Percentiles rank a stretch among this genome's conserved stretches.
Evolutionary conservation across 2,113 vertebrate genomes (phyloP).

Genomic region (Fukomys damarensis): DNA sequence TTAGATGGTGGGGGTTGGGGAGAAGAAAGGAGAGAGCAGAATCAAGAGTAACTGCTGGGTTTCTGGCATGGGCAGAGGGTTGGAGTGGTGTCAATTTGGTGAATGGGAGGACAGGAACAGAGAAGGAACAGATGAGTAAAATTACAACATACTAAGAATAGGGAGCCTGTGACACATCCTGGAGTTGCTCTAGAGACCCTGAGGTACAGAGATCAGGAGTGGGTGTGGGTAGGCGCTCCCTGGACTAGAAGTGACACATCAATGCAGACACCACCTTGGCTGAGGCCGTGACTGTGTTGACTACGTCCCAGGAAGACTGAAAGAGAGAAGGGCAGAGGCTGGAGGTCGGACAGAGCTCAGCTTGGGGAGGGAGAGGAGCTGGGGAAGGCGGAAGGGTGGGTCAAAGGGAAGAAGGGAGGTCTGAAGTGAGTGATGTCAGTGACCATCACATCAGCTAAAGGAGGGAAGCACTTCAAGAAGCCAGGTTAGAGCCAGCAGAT

Average conservation of each 20-base stretch:
- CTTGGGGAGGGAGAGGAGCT: not conserved
- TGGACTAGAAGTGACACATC: not conserved
- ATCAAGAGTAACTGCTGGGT: not conserved
- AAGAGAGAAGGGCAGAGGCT: not conserved
- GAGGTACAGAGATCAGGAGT: not conserved
- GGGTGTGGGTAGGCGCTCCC: not conserved
- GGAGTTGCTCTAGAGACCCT: not conserved
- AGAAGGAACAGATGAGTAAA: not conserved
- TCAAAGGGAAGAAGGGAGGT: not conserved
- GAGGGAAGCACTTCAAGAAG: not conserved
- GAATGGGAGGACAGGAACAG: not conserved
- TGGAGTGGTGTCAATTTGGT: not conserved
- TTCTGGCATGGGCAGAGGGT: not conserved
- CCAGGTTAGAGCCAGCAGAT: not conserved
- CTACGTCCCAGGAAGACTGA: not conserved
- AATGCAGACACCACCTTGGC: not conserved
- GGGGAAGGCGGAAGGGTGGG: not conserved
- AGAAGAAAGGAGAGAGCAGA: not conserved
- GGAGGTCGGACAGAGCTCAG: not conserved
- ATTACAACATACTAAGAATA: not conserved
- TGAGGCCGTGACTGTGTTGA: not conserved
- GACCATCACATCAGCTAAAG: not conserved
- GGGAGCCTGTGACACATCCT: not conserved
- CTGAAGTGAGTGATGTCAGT: not conserved
- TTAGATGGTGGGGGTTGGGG: fast-evolving